These are phyloP conservation scores for Podarcis lilfordi DNA, from an alignment of 2,797 vertebrate genomes.

Conservation along the genomic window DNA sequence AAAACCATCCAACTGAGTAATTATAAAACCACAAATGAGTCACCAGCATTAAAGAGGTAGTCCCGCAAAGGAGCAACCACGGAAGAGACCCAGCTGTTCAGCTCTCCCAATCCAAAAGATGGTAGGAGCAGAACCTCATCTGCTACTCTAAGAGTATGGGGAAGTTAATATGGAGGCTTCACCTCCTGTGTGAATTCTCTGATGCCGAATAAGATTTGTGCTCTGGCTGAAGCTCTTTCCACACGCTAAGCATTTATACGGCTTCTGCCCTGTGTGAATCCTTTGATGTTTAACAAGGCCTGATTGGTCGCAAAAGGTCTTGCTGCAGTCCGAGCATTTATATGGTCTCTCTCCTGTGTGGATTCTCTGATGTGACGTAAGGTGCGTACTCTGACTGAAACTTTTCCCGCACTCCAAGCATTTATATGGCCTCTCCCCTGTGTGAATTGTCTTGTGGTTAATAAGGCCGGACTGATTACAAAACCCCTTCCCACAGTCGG, in stretches of 20 bases:
- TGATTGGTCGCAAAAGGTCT: constrained; percentile 12
- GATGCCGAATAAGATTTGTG: constrained; percentile 10
- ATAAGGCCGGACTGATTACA: constrained; percentile 13
- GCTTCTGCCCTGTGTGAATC: constrained; percentile 30
- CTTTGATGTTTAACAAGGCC: constrained; percentile 22
- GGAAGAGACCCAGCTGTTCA: background rate
- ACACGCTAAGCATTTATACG: constrained; percentile 3
- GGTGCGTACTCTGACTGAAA: constrained; percentile 50
- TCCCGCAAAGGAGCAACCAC: too few species aligned
- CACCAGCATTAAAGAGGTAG: background rate
- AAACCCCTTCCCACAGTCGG: constrained; percentile 21
- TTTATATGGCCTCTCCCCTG: constrained; percentile 48
- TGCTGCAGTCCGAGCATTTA: constrained; percentile 25
- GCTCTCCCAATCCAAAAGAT: background rate
- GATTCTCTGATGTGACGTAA: constrained; percentile 56
- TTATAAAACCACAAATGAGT: background rate
- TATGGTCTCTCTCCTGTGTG: constrained; percentile 39
- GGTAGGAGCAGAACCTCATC: too few species aligned
- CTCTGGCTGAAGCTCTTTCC: constrained; percentile 17
- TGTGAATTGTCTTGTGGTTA: constrained; percentile 49
- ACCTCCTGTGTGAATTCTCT: background rate
- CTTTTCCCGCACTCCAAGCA: constrained; percentile 52
- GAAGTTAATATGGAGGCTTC: background rate
- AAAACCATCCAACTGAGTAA: background rate
- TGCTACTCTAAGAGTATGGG: background rate